phyloP scores from a whole-genome alignment of 2,888 invertebrate genomes.

The Watsonalla cultraria region DNA sequence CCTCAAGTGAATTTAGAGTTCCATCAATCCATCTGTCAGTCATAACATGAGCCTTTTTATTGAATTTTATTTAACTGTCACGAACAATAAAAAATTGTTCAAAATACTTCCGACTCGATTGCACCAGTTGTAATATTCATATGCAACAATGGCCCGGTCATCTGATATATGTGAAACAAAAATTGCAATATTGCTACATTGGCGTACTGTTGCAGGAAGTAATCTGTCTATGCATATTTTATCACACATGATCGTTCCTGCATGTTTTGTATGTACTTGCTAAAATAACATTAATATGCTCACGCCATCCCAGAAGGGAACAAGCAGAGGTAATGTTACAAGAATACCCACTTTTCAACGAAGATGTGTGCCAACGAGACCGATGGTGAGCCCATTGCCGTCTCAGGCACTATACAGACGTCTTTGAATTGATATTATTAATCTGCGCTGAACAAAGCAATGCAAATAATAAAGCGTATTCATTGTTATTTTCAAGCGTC shows the following conservation, averaged over 20 bases:
- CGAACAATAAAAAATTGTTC: not conserved
- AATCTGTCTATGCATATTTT: conserved; percentile 1
- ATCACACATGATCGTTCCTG: not conserved
- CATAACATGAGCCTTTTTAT: too few species aligned
- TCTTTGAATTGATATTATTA: too few species aligned
- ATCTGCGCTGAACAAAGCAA: too few species aligned
- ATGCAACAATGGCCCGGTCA: not conserved
- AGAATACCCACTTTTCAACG: too few species aligned
- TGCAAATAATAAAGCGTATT: not conserved
- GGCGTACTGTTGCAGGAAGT: not conserved
- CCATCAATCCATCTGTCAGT: too few species aligned
- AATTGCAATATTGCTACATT: not conserved
- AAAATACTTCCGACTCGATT: not conserved
- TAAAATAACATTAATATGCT: too few species aligned
- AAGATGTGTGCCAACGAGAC: too few species aligned
- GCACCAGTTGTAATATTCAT: not conserved
- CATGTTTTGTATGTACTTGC: not conserved
- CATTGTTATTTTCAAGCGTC: not conserved
- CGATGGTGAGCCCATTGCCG: too few species aligned
- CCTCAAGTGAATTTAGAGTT: too few species aligned
- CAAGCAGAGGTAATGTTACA: too few species aligned
- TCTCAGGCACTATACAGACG: too few species aligned
- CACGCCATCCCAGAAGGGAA: too few species aligned
- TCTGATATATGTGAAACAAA: not conserved
- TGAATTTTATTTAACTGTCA: conserved; percentile 4